Conservation (phyloP, 2,797 vertebrate species). For the Phyllotis vaccarum region DNA sequence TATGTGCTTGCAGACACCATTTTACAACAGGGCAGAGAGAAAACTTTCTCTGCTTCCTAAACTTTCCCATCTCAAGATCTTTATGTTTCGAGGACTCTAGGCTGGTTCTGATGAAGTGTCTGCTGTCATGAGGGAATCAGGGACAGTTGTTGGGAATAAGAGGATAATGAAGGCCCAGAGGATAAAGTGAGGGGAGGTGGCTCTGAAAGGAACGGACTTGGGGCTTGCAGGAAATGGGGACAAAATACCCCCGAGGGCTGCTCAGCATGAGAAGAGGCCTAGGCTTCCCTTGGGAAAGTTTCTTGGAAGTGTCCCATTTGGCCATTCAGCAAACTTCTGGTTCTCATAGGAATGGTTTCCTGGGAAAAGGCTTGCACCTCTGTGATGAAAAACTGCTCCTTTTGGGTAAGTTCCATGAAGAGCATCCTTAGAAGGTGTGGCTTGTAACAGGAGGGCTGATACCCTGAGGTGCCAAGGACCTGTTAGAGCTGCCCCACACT, state of each 20-base stretch:
- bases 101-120: background rate
- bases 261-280: background rate
- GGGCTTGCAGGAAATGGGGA: background rate
- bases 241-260: background rate
- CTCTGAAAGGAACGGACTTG: background rate
- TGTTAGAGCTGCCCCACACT: background rate
- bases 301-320: background rate
- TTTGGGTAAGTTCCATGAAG: background rate
- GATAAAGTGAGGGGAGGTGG: background rate
- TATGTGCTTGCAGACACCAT: background rate
- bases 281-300: background rate
- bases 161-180: background rate
- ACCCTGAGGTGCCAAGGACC: background rate
- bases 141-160: background rate
- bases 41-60: background rate
- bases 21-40: background rate
- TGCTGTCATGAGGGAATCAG: background rate
- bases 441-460: background rate
- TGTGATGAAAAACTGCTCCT: background rate
- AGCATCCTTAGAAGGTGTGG: background rate
- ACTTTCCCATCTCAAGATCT: background rate
- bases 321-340: background rate
- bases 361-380: background rate
- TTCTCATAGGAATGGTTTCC: background rate
- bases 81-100: background rate